phyloP scores from a whole-genome alignment of 2,797 vertebrate species.

The Nyctalus aviator region DNA sequence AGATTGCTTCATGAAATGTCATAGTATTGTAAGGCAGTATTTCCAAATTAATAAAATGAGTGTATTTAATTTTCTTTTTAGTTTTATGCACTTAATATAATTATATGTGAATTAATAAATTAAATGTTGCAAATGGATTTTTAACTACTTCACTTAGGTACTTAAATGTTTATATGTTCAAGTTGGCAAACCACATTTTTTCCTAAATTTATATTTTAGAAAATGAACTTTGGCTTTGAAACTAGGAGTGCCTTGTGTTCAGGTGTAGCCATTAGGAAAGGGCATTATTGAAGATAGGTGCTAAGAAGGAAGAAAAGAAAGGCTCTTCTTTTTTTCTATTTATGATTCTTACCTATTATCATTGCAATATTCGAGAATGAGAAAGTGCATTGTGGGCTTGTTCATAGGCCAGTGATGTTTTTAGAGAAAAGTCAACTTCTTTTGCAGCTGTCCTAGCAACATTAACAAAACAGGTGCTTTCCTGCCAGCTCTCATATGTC shows the following conservation, averaged over 20 bases:
- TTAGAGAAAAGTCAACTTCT: constrained; percentile 56
- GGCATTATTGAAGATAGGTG: neutral
- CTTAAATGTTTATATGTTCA: constrained; percentile 3
- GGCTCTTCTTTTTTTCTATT: neutral
- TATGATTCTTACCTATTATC: neutral
- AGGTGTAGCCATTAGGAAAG: neutral
- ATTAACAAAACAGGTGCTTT: neutral
- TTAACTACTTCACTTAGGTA: constrained; percentile 21
- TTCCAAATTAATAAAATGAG: neutral
- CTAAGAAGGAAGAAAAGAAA: neutral
- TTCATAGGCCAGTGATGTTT: constrained; percentile 42
- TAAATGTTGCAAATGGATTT: neutral
- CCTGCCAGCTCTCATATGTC: neutral
- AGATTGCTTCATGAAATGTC: neutral
- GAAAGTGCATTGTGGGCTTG: constrained; percentile 11
- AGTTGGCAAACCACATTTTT: neutral
- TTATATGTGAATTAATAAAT: neutral
- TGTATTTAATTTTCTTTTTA: neutral
- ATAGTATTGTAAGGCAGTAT: neutral
- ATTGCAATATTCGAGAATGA: neutral
- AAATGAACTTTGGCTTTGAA: constrained; percentile 29
- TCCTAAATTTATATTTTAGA: neutral
- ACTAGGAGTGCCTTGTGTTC: neutral
- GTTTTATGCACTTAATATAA: neutral
- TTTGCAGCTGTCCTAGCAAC: constrained; percentile 6